Evolutionary conservation across 2,797 vertebrate genomes (phyloP), one percentile per base, ranked within the genome.

Genomic region (Acanthurus leucopareius): DNA sequence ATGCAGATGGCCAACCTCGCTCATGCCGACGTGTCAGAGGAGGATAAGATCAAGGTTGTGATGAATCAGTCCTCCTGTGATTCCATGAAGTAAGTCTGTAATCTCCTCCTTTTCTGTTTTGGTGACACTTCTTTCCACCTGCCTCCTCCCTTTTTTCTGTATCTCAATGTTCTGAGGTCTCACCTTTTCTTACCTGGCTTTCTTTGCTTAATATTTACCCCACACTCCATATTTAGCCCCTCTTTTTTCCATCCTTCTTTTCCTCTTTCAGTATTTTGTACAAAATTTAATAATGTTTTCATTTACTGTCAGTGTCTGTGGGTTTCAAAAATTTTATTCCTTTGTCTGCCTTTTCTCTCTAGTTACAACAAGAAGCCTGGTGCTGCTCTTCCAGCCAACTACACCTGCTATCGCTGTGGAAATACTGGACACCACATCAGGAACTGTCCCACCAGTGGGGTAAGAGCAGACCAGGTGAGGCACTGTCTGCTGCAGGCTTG

Each of bases 11-110:
- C 96, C 92, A 98, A 99, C 96, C 96, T 99, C 93, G 98, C 96
- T 89, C 96, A 97, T 94, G 96, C 96, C 47, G 97, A 99, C 85
- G 97, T 95, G 89, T 96, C 98, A 15, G 98, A 99, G 89, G 98
- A 99, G 90, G 97, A 99, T 94, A 99, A 99, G 95, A 97, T 99
- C 92, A 97, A 95, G 96, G 96, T 96, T 79, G 96, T 99, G 96
- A 97, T 98, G 93, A 96, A 95, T 80, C 98, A 99, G 94, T 99
- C 97, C 90, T 92, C 94, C 92, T 99, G 97, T 86, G 97, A 98
- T 93, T 95, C 97, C 19, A 91, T 96, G 88, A 97, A 96, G 98
- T 99, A 94, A 98, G 98, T 97, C 28, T 62, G 3, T 51, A 5
- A 44, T 64, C 17, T 67, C 13, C 25, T 25, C 14, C 67, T 42